These are phyloP conservation scores for Ahaetulla prasina DNA, from an alignment of 2,113 vertebrate genomes.

Conservation along the genomic window DNA sequence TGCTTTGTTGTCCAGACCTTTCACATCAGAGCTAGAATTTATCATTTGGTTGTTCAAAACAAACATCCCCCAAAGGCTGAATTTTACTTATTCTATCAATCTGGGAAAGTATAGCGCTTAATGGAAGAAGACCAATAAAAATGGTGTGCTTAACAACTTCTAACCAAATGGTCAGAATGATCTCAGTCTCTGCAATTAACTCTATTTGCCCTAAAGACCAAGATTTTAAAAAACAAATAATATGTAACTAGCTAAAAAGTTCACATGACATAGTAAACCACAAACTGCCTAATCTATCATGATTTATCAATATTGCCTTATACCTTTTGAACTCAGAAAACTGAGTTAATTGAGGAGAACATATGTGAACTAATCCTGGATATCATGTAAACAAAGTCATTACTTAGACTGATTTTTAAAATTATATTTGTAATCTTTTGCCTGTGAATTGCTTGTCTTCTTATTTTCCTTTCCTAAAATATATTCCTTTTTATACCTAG, in stretches of 20 bases:
- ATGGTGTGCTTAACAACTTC: not conserved
- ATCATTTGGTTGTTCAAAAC: not conserved
- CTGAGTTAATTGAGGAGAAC: not conserved
- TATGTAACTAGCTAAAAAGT: not conserved
- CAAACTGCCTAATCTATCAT: not conserved
- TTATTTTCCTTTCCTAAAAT: not conserved
- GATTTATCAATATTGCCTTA: not conserved
- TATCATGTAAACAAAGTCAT: not conserved
- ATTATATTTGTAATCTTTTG: not conserved
- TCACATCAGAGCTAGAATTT: not conserved
- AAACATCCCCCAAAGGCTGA: not conserved
- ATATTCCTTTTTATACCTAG: not conserved
- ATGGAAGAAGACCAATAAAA: not conserved
- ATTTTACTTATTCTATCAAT: not conserved
- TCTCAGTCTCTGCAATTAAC: not conserved
- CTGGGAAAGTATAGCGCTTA: not conserved
- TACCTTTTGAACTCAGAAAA: not conserved
- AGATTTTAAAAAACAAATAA: not conserved
- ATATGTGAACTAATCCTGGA: not conserved
- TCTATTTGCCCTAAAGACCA: not conserved
- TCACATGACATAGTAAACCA: not conserved
- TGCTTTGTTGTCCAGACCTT: not conserved
- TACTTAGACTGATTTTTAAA: not conserved
- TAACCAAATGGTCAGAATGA: not conserved
- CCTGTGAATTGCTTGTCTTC: not conserved